These are phyloP conservation scores for Dissostichus mawsoni DNA, from an alignment of 2,113 vertebrate species.

Conservation along the genomic window DNA sequence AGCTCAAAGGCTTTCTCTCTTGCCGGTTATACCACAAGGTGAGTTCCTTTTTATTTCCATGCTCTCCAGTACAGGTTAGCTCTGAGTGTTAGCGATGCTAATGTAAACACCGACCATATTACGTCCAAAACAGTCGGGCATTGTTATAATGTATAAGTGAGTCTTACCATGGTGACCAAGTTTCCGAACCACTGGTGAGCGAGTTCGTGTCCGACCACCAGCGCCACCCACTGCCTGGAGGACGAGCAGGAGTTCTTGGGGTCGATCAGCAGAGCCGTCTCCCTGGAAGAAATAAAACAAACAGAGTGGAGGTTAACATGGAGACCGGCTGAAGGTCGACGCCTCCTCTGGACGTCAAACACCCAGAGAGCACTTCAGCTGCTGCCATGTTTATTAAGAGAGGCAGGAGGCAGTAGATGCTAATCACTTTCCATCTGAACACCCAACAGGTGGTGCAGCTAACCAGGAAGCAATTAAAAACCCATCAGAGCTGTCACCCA, in stretches of 20 bases:
- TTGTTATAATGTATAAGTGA: too few species aligned
- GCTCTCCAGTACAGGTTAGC: too few species aligned
- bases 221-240: constrained; percentile 98
- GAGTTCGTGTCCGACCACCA: constrained; percentile 97
- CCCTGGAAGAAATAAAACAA: constrained; percentile 80
- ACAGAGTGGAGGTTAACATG: constrained; percentile 9
- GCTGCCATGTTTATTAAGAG: neutral
- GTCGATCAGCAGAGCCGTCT: constrained; percentile 97
- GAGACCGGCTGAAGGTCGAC: constrained; percentile 19
- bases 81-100: too few species aligned
- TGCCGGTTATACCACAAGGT: too few species aligned
- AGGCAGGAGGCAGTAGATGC: neutral
- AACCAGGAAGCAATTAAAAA: constrained; percentile 47
- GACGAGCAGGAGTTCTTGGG: constrained; percentile 98
- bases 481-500: neutral
- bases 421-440: constrained; percentile 10
- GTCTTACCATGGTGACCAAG: constrained; percentile 97
- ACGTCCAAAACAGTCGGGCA: too few species aligned
- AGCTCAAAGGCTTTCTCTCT: too few species aligned
- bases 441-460: constrained; percentile 33
- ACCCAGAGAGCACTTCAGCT: neutral
- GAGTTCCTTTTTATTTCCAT: too few species aligned
- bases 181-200: constrained; percentile 99
- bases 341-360: neutral
- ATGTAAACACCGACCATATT: too few species aligned